These are phyloP conservation scores for Ormyrus rosae DNA, from an alignment of 2,888 invertebrate genomes.

Conservation along the genomic window DNA sequence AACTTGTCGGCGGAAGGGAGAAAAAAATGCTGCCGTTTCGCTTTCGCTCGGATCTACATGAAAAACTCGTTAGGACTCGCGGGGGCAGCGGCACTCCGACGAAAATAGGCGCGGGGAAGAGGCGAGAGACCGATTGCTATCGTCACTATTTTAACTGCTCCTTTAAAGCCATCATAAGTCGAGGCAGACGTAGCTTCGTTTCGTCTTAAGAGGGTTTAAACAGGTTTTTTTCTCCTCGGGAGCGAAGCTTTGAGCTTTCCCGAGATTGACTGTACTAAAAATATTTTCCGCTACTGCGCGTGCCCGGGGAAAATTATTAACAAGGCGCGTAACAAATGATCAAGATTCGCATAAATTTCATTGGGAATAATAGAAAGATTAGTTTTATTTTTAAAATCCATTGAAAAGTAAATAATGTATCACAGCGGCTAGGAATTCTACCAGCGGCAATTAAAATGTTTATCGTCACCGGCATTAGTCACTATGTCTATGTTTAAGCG, in stretches of 20 bases:
- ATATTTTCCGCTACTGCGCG: background rate
- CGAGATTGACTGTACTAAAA: conserved; percentile 29
- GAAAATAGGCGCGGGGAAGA: conserved; percentile 30
- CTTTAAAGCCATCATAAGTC: conserved; percentile 32
- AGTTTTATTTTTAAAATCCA: too few relatives aligned
- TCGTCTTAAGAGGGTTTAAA: conserved; percentile 42
- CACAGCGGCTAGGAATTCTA: too few relatives aligned
- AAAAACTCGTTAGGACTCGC: conserved; percentile 44
- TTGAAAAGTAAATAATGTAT: too few relatives aligned
- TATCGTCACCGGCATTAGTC: background rate
- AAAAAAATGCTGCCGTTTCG: background rate
- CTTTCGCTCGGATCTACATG: conserved; percentile 30
- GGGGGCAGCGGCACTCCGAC: background rate
- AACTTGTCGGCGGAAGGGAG: background rate
- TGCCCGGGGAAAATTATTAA: too few relatives aligned
- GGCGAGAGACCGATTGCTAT: conserved; percentile 34
- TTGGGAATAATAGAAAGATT: too few relatives aligned
- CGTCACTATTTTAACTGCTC: conserved; percentile 47
- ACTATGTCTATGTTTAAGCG: background rate
- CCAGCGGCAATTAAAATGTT: background rate
- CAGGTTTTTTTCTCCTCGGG: conserved; percentile 12
- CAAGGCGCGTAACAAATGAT: too few relatives aligned
- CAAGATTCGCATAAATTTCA: too few relatives aligned
- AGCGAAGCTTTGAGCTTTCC: conserved; percentile 31
- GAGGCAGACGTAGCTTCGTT: conserved; percentile 14